Evolutionary conservation across 92 coral and sea anemone species (phyloP), one percentile per base, ranked within the genome.

Genomic region (Nematostella vectensis): DNA sequence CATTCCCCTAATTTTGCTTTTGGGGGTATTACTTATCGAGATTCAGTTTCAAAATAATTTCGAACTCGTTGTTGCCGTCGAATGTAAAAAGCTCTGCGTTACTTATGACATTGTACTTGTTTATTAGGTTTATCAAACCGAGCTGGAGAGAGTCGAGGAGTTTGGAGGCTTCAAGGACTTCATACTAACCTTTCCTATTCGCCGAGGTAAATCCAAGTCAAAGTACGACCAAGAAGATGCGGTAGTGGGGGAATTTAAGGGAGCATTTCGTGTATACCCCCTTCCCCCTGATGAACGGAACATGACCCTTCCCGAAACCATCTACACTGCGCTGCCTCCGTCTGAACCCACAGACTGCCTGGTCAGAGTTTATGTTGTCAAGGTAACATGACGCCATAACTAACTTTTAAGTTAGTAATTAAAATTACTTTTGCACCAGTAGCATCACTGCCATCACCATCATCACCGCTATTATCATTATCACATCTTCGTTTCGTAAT

Each of bases 161-260:
- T 88, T 74, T 27, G 43, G 67, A 48, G 78, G 87, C 6, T 88
- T 88, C 53, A 70, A 79, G 48, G 96, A 88, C 65, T 76, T 78
- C 37, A 80, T 88, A 21, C 54, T 63, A 23, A 63, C 94, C 8
- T 88, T 88, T 44, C 67, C 79, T n/a, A 62, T 88, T 40, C 72
- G 72, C 19, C 86, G 94, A 23, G 96, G 96, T 22, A 83, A 71
- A 62, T 72, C 68, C 28, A 65, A 71, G 50, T 61, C 72, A 26
- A 61, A 83, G 27, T 87, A 75, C 29, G 94, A 88, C 29, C 87
- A 83, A 29, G 83, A 74, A 13, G 96, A 83, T 37, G 68, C 91
- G 19, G 57, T 77, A 74, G 96, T 83, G 15, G 96, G 96, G 8
- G 96, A 88, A 52, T 77, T 88, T 13, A 88, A 88, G 94, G 96